Conservation (phyloP, 1,140 invertebrate species). For the Drosophila simulans region DNA sequence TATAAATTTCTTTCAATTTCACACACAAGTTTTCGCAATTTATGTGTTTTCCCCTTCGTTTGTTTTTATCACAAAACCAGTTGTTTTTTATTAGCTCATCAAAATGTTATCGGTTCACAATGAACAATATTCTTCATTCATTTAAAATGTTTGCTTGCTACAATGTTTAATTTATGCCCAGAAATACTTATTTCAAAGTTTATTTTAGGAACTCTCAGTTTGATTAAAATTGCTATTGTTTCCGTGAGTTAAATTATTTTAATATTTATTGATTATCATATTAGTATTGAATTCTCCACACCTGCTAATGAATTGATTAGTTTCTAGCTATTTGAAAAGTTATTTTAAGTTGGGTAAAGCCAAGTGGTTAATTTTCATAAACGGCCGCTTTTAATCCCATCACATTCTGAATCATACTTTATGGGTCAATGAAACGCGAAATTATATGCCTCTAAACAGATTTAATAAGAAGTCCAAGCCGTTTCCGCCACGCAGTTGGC, state of each 20-base stretch:
- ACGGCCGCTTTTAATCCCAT: conserved; percentile 18
- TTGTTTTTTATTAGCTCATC: conserved; percentile 5
- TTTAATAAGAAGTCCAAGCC: conserved; percentile 36
- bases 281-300: no score
- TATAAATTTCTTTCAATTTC: conserved; percentile 28
- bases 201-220: neutral
- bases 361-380: conserved; percentile 29
- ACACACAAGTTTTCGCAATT: conserved; percentile 18
- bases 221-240: neutral
- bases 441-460: conserved; percentile 26
- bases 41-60: conserved; percentile 25
- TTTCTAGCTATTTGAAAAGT: conserved; percentile 5
- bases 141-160: neutral
- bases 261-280: no score
- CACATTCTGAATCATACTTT: conserved; percentile 31
- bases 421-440: conserved; percentile 39
- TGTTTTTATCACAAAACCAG: conserved; percentile 27
- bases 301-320: neutral
- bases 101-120: conserved; percentile 1
- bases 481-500: conserved; percentile 37
- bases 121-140: conserved; percentile 7
- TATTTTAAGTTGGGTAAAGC: neutral
- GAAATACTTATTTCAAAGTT: neutral
- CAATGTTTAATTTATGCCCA: neutral
- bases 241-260: no score